phyloP scores from a whole-genome alignment of 2,888 invertebrate genomes.

The Melieria picta region DNA sequence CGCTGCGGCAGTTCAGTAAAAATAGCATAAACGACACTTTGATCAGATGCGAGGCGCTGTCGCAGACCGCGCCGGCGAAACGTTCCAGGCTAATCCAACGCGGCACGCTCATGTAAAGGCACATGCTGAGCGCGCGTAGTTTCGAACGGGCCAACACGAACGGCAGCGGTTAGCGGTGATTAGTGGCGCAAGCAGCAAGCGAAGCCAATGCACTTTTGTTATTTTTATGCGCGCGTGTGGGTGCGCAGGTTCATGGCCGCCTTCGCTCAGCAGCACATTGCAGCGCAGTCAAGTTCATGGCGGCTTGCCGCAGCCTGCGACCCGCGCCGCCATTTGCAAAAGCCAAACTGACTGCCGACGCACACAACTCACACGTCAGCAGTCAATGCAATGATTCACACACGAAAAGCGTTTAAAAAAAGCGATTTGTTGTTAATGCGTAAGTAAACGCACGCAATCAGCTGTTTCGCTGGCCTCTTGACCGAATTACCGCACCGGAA shows the following conservation, averaged over 20 bases:
- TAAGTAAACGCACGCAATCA: too few relatives aligned
- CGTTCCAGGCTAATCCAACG: conserved; percentile 51
- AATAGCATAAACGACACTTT: conserved; percentile 48
- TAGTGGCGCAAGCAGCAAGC: not conserved
- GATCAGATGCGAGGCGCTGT: conserved; percentile 45
- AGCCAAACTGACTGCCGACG: too few relatives aligned
- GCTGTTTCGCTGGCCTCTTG: too few relatives aligned
- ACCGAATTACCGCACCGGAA: too few relatives aligned
- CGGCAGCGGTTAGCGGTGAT: not conserved
- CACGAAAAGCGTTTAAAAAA: not conserved
- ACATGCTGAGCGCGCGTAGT: conserved; percentile 43
- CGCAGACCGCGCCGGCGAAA: conserved; percentile 46
- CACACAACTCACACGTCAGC: too few relatives aligned
- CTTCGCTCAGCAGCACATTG: too few relatives aligned
- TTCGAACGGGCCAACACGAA: not conserved
- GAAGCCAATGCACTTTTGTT: too few relatives aligned
- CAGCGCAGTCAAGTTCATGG: conserved; percentile 1
- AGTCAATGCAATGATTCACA: not conserved
- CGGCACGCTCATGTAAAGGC: conserved; percentile 50
- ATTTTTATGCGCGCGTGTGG: too few relatives aligned
- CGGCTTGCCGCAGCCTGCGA: not conserved
- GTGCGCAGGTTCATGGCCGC: too few relatives aligned
- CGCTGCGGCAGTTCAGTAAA: conserved; percentile 41
- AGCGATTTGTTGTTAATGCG: too few relatives aligned
- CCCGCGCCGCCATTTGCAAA: not conserved